Evolutionary conservation across 2,888 invertebrate species (phyloP), one percentile per base, ranked within the genome.

Genomic region (Drosophila trichaetosa): DNA sequence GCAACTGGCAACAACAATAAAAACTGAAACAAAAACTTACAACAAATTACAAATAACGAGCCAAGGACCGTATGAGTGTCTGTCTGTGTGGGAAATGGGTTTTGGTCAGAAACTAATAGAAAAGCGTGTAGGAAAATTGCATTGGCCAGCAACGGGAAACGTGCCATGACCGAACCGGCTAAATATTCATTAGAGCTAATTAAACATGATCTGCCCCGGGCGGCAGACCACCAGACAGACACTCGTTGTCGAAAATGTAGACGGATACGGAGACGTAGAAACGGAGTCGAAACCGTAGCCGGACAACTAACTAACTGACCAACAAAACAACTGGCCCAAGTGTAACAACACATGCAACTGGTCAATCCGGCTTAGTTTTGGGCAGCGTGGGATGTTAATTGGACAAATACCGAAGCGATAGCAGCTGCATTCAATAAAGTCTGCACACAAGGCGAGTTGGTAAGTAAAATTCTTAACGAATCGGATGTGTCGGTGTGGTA

Each of bases 171-270:
- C 67, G 62, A 73, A 58, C 64, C 66, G 69, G 74, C 85, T 73
- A 86, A 87, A 89, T 83, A 89, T 90, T 89, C 90, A 87, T 89
- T 89, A 90, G 86, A 74, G 79, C 82, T 89, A 87, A 84, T 86
- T 87, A 90, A 82, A 83, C 83, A 82, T 82, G 87, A 90, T 87
- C 89, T 72, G 84, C 73, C 76, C 69, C 69, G 59, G 71, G 75
- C 73, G 76, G 56, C 53, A 29, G 18, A 6, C 56, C 36, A 34
- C 18, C 56, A 33, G 38, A n/a, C 27, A 29, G 36, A 33, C 33
- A 59, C 42, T 31, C 40, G 4, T 40, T 46, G 40, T 16, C 68
- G 46, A 51, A 65, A 49, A 36, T 16, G 34, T 11, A 59, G 18
- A 27, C 34, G 42, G 34, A 51, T 34, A 16, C 13, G 54, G 16